A percentile compares a stretch with the other conserved stretches of the same genome.
Conservation (phyloP, 2,888 invertebrate species). For the Metellina segmentata region DNA sequence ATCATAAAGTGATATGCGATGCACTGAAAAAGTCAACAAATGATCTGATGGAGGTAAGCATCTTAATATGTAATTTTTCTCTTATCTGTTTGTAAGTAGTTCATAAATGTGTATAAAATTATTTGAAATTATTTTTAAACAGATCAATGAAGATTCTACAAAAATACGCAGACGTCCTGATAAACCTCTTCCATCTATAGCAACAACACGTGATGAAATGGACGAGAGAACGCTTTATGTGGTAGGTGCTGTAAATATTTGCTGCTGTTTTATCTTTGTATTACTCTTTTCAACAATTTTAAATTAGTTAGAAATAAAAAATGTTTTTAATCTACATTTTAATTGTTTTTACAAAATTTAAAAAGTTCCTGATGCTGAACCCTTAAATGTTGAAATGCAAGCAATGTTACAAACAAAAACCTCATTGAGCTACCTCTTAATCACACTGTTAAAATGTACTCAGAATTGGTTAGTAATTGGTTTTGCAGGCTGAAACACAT, state of each 20-base stretch:
- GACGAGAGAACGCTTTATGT: constrained; percentile 90
- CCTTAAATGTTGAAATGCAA: too few relatives aligned
- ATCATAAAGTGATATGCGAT: background rate
- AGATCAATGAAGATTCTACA: constrained; percentile 84
- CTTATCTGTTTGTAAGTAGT: background rate
- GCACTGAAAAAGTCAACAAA: background rate
- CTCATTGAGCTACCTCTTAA: too few relatives aligned
- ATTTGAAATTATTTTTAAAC: constrained; percentile 1
- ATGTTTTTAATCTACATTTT: too few relatives aligned
- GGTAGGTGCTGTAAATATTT: constrained; percentile 31
- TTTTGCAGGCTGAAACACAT: too few relatives aligned
- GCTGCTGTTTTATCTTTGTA: too few relatives aligned
- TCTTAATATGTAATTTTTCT: background rate
- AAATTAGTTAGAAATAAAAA: too few relatives aligned
- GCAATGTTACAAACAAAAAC: too few relatives aligned
- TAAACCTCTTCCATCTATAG: constrained; percentile 88
- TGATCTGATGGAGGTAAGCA: background rate
- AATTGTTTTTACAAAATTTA: too few relatives aligned
- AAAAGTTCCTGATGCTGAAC: too few relatives aligned
- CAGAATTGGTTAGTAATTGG: too few relatives aligned
- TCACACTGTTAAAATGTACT: too few relatives aligned
- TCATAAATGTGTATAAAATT: background rate
- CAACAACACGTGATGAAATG: constrained; percentile 90
- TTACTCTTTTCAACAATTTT: too few relatives aligned
- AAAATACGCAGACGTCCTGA: constrained; percentile 89